Conservation (phyloP, 2,797 vertebrate genomes). For the Scyliorhinus canicula region DNA sequence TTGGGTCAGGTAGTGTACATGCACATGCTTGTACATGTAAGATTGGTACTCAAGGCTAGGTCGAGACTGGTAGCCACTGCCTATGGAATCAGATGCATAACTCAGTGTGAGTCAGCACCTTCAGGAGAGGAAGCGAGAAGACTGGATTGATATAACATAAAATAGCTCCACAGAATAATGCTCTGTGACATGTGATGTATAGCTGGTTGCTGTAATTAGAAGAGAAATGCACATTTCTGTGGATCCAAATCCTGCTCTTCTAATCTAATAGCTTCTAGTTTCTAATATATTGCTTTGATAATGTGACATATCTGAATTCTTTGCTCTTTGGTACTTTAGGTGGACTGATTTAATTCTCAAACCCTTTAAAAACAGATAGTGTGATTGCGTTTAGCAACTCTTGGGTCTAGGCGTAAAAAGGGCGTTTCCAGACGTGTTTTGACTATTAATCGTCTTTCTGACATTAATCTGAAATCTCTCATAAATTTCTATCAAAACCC, state of each 20-base stretch:
- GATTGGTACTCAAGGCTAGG: neutral
- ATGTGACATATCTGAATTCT: neutral
- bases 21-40: neutral
- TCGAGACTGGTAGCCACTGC: neutral
- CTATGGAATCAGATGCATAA: neutral
- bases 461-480: conserved; percentile 25
- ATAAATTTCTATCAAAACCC: conserved; percentile 23
- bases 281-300: neutral
- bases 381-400: neutral
- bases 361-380: neutral
- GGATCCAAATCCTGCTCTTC: neutral
- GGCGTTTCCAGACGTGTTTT: conserved; percentile 18
- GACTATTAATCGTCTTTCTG: conserved; percentile 22
- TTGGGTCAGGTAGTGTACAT: neutral
- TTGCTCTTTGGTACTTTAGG: neutral
- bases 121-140: neutral
- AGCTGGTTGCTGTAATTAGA: neutral
- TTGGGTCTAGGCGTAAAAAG: neutral
- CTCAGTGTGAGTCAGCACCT: conserved; percentile 15
- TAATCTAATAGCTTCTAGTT: neutral
- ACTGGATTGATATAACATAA: conserved; percentile 14
- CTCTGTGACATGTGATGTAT: neutral
- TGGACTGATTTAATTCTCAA: neutral
- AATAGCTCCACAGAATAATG: neutral
- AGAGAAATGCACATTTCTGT: neutral